Evolutionary conservation across 1,140 invertebrate species (phyloP).

Genomic region (Dermatophagoides farinae): DNA sequence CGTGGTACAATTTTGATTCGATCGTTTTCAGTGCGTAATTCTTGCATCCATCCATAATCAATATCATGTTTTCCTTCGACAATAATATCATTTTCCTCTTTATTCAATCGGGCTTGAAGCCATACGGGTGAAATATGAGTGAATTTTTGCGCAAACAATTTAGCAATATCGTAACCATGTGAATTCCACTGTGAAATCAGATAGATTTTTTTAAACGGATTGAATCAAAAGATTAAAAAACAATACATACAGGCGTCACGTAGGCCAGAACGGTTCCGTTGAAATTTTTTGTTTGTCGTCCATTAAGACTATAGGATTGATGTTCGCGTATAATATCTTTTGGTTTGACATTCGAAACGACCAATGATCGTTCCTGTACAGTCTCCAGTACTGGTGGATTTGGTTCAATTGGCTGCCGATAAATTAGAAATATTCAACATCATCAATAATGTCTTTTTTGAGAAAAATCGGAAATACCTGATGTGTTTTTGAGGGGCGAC

Average conservation of each 20-base stretch:
- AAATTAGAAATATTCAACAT: not conserved
- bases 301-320: slow-evolving; percentile 35
- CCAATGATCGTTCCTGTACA: slow-evolving; percentile 25
- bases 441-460: not conserved
- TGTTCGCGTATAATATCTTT: slow-evolving; percentile 54
- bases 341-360: slow-evolving; percentile 37
- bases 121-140: slow-evolving; percentile 79
- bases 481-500: not conserved
- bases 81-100: slow-evolving; percentile 28
- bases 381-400: not conserved
- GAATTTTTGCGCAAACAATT: slow-evolving; percentile 70
- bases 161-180: slow-evolving; percentile 79
- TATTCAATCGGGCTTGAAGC: slow-evolving; percentile 49
- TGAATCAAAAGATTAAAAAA: not conserved
- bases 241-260: slow-evolving; percentile 60
- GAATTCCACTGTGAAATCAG: slow-evolving; percentile 81
- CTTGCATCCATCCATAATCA: slow-evolving; percentile 57
- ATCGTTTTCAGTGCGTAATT: slow-evolving; percentile 32
- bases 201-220: slow-evolving; percentile 14
- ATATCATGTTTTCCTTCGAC: slow-evolving; percentile 37
- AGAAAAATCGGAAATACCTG: not conserved
- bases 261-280: slow-evolving; percentile 52
- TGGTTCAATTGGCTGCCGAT: not conserved
- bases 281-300: slow-evolving; percentile 12
- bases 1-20: slow-evolving; percentile 40